Percentiles rank a stretch among this genome's conserved stretches.
These are phyloP conservation scores for Prunella strophiata DNA, from an alignment of 2,797 vertebrate species.

Conservation along the genomic window DNA sequence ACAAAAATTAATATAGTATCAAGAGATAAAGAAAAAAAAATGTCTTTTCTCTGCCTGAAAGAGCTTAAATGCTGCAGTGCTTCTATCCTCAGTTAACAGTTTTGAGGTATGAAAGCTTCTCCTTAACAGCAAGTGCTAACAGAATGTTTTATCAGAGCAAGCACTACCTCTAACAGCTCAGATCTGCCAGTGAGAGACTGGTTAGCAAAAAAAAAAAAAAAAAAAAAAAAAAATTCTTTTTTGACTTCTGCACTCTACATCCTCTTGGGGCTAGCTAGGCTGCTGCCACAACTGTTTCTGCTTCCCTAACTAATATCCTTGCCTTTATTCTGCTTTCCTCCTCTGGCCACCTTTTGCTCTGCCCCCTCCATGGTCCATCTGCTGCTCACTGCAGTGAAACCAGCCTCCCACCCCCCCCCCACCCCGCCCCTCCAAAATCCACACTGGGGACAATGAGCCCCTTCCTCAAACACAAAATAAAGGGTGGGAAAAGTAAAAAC, in stretches of 20 bases:
- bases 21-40: neutral
- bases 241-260: neutral
- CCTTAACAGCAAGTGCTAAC: neutral
- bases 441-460: accelerated
- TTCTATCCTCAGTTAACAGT: neutral
- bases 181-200: neutral
- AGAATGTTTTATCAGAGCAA: neutral
- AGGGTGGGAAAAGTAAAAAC: neutral
- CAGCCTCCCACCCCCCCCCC: neutral
- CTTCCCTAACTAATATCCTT: neutral
- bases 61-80: neutral
- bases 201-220: neutral
- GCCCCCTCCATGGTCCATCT: accelerated
- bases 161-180: neutral
- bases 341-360: neutral
- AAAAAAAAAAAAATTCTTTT: neutral
- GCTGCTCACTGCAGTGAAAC: neutral
- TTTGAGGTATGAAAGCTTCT: neutral
- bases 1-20: neutral
- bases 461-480: neutral
- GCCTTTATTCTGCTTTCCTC: neutral
- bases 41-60: neutral
- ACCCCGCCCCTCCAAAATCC: neutral
- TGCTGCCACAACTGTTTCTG: neutral
- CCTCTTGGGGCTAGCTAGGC: neutral